Conservation (phyloP, 1,140 invertebrate genomes). For the Bombus affinis region DNA sequence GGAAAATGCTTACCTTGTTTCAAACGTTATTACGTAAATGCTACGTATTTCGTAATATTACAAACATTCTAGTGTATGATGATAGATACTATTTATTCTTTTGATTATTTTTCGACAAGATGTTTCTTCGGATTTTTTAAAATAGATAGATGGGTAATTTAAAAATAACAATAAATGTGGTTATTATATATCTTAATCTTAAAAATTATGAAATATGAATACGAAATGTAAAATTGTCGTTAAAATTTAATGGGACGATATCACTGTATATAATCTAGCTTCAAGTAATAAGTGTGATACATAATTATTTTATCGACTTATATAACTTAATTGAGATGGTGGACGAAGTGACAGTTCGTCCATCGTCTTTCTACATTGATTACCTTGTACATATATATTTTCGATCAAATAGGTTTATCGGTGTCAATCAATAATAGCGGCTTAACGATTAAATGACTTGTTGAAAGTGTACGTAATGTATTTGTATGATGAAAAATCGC, state of each 20-base stretch:
- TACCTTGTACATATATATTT: conserved; percentile 31
- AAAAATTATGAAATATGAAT: background rate
- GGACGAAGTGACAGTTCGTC: conserved; percentile 60
- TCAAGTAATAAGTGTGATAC: conserved; percentile 48
- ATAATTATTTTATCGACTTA: conserved; percentile 29
- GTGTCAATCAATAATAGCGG: conserved; percentile 59
- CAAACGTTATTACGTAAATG: no score
- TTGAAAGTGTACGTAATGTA: conserved; percentile 49
- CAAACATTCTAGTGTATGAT: no score
- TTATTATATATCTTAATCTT: no score
- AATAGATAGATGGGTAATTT: no score
- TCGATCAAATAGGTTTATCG: conserved; percentile 59
- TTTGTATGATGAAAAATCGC: background rate
- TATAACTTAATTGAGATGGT: conserved; percentile 58
- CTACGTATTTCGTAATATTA: no score
- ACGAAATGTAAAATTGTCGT: background rate
- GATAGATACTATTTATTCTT: no score
- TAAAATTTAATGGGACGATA: background rate
- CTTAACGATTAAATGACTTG: conserved; percentile 55
- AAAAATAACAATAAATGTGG: no score
- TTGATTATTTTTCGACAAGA: no score
- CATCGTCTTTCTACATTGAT: conserved; percentile 42
- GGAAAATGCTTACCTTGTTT: no score
- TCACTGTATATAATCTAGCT: background rate
- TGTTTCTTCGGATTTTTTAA: no score